Conservation (phyloP, 2,113 vertebrate species). For the Sylvilagus bachmani region DNA sequence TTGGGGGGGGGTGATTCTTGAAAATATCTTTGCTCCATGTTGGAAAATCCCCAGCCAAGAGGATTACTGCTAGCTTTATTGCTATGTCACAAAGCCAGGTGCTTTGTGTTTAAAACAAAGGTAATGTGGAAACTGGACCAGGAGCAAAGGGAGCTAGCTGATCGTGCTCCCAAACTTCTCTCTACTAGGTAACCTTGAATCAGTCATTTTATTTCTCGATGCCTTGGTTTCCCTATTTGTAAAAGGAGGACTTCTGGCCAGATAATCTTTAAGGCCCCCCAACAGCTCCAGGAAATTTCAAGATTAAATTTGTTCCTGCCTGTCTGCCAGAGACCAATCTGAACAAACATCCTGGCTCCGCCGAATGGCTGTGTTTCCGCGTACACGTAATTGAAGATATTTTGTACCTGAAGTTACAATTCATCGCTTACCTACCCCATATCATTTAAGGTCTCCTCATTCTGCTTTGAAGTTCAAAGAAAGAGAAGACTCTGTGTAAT, state of each 20-base stretch:
- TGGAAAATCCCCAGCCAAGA: conserved; percentile 49
- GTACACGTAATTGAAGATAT: conserved; percentile 60
- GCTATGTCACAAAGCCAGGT: conserved; percentile 55
- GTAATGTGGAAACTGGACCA: neutral
- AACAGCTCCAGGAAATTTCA: conserved; percentile 59
- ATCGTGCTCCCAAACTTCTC: neutral
- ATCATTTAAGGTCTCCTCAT: conserved; percentile 83
- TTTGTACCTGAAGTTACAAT: conserved; percentile 78
- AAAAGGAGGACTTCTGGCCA: conserved; percentile 37
- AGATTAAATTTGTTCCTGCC: conserved; percentile 67
- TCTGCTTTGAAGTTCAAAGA: conserved; percentile 88
- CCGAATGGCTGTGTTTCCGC: conserved; percentile 59
- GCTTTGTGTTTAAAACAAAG: conserved; percentile 74
- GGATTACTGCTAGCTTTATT: conserved; percentile 48
- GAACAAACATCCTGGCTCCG: conserved; percentile 54
- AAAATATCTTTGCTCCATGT: conserved; percentile 52
- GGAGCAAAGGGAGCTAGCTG: neutral
- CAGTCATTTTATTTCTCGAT: conserved; percentile 39
- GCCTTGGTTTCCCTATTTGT: conserved; percentile 69
- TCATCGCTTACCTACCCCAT: conserved; percentile 82
- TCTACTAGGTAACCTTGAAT: neutral
- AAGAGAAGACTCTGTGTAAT: conserved; percentile 84
- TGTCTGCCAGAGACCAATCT: conserved; percentile 31
- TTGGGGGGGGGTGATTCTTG: neutral
- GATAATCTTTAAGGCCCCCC: conserved; percentile 23